These are phyloP conservation scores for Melanogrammus aeglefinus DNA, from an alignment of 2,797 vertebrate genomes.

Conservation along the genomic window DNA sequence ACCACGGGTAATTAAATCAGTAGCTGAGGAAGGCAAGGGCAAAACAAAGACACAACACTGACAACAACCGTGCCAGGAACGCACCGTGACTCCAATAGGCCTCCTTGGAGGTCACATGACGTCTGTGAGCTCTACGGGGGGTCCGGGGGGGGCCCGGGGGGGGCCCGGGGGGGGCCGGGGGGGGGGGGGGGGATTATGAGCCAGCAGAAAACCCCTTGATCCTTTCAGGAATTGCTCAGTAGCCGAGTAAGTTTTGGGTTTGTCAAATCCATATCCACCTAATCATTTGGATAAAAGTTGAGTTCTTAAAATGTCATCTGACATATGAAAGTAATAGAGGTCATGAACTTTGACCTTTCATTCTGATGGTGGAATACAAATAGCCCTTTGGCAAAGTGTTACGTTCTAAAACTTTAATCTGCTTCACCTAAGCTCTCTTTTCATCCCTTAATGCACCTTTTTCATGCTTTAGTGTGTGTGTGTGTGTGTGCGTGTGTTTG, in stretches of 20 bases:
- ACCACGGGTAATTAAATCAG: background rate
- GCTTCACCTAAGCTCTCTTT: conserved; percentile 8
- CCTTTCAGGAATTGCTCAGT: background rate
- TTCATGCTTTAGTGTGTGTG: background rate
- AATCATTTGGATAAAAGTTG: background rate
- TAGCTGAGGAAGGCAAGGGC: background rate
- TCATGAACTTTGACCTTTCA: background rate
- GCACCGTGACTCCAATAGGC: background rate
- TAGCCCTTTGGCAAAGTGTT: background rate
- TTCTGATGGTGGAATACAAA: background rate
- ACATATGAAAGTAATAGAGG: background rate
- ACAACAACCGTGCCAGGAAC: background rate
- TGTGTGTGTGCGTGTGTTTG: conserved; percentile 22
- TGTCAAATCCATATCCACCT: background rate
- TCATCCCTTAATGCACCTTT: conserved; percentile 7
- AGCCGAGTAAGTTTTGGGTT: background rate
- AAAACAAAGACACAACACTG: background rate
- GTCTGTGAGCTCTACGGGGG: background rate
- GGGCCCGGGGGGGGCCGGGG: too few species aligned
- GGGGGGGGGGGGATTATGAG: background rate
- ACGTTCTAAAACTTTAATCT: background rate
- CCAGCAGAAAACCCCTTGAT: background rate
- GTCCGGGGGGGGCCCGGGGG: too few species aligned
- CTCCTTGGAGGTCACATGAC: background rate
- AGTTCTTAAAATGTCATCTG: background rate